Percentiles rank a stretch among this genome's conserved stretches.
Conservation (phyloP, 2,113 vertebrate genomes). For the Bothrops jararaca region DNA sequence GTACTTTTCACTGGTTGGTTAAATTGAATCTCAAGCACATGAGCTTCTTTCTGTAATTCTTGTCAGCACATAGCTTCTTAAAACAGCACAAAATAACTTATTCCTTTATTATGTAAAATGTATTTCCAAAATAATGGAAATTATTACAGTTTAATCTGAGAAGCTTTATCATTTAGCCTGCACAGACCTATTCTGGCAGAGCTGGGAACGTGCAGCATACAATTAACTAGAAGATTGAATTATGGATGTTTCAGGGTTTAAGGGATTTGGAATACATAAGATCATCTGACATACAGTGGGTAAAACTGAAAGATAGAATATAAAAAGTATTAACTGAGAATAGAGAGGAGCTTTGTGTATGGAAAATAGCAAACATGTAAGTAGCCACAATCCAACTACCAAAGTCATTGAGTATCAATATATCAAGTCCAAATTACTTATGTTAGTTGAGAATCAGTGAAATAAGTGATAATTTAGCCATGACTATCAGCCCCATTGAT, state of each 20-base stretch:
- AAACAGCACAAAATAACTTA: constrained; percentile 53
- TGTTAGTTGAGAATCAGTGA: not conserved
- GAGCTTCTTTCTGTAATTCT: constrained; percentile 64
- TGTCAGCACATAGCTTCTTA: constrained; percentile 53
- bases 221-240: constrained; percentile 25
- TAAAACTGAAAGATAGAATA: not conserved
- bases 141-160: constrained; percentile 58
- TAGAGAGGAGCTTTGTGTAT: not conserved
- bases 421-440: not conserved
- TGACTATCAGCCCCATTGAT: not conserved
- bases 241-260: constrained; percentile 19
- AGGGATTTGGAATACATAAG: constrained; percentile 16
- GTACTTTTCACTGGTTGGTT: constrained; percentile 49
- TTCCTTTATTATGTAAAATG: constrained; percentile 50
- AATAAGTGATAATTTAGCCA: not conserved
- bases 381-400: not conserved
- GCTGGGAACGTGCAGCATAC: not conserved
- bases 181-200: not conserved
- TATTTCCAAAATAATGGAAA: constrained; percentile 64
- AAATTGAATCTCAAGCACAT: constrained; percentile 56
- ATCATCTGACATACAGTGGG: not conserved
- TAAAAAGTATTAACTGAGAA: not conserved
- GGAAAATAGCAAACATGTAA: not conserved
- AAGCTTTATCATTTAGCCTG: constrained; percentile 47
- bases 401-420: constrained; percentile 3